Conservation (phyloP, 2,113 vertebrate species). For the Triplophysa dalaica region DNA sequence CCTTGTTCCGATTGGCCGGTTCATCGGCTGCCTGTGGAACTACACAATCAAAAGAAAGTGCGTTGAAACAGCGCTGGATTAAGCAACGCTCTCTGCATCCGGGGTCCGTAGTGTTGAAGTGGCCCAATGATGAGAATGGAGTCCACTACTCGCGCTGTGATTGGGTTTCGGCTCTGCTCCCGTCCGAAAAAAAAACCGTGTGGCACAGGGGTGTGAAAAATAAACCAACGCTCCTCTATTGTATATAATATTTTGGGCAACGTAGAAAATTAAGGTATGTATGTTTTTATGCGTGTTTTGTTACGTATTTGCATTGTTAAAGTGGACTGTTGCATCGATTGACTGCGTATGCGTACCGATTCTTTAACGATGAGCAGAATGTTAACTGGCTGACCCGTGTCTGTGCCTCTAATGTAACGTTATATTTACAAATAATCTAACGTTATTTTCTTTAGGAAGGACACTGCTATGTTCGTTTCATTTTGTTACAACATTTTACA, state of each 20-base stretch:
- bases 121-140: constrained; percentile 38
- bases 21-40: accelerated
- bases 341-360: background rate
- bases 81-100: constrained; percentile 5
- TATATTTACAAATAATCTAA: too few species aligned
- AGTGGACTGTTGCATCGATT: background rate
- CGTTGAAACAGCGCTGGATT: background rate
- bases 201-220: constrained; percentile 29
- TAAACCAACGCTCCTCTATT: constrained; percentile 7
- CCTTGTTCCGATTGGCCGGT: constrained; percentile 1
- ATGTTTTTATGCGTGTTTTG: background rate
- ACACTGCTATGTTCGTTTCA: too few species aligned
- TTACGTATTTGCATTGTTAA: background rate
- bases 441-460: too few species aligned
- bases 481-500: too few species aligned
- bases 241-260: background rate
- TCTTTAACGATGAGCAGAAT: background rate
- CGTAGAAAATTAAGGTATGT: background rate
- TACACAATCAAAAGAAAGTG: constrained; percentile 17
- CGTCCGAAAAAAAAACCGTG: background rate
- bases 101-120: constrained; percentile 38
- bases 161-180: constrained; percentile 10
- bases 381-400: background rate
- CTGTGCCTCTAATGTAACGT: background rate
- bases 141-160: constrained; percentile 11